Conservation (phyloP, 2,113 vertebrate species). For the Ahaetulla prasina region DNA sequence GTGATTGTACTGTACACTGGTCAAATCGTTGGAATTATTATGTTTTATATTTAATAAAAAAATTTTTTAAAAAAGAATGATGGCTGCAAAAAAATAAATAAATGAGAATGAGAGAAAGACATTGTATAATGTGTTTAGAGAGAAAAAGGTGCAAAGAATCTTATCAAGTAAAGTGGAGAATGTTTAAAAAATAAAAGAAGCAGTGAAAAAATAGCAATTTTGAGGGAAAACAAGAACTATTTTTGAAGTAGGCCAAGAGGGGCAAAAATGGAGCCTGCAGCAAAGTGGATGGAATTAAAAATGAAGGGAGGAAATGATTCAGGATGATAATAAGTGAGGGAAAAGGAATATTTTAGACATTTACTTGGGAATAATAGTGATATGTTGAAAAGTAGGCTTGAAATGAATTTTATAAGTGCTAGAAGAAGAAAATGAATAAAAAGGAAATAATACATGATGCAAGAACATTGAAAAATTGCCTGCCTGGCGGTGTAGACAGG, state of each 20-base stretch:
- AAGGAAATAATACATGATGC: neutral
- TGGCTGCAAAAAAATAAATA: neutral
- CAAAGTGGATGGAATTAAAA: neutral
- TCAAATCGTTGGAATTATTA: no score
- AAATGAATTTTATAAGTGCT: neutral
- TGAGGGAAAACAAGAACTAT: neutral
- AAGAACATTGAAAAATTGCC: neutral
- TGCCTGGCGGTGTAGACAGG: neutral
- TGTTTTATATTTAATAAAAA: no score
- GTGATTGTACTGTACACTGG: no score
- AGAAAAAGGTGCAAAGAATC: neutral
- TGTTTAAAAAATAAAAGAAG: neutral
- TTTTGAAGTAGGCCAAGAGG: neutral
- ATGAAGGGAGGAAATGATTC: neutral
- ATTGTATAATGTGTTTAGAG: neutral
- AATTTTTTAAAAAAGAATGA: no score
- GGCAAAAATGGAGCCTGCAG: neutral
- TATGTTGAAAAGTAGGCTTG: neutral
- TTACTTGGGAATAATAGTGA: neutral
- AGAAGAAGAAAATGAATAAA: neutral
- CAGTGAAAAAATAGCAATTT: neutral
- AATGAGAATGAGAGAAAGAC: neutral
- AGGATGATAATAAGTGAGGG: neutral
- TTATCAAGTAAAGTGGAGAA: neutral
- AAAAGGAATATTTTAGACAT: neutral